Conservation (phyloP, 2,113 vertebrate species). For the Mola mola region DNA sequence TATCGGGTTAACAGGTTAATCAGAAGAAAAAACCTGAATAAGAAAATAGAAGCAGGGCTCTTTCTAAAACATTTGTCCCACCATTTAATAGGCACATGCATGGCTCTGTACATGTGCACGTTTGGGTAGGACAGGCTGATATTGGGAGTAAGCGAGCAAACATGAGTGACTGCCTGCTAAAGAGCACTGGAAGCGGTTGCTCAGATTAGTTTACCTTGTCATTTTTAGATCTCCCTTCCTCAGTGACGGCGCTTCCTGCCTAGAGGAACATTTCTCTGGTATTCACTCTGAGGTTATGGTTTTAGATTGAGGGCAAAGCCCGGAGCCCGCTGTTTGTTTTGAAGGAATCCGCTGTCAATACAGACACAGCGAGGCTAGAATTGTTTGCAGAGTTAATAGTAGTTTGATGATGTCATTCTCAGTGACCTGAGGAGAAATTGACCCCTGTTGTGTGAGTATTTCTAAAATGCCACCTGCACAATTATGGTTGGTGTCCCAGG, state of each 20-base stretch:
- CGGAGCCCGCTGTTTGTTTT: constrained; percentile 69
- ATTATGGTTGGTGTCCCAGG: constrained; percentile 70
- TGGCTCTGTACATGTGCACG: background rate
- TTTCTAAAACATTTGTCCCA: background rate
- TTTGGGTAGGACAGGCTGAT: background rate
- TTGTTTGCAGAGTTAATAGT: constrained; percentile 84
- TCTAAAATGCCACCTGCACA: constrained; percentile 84
- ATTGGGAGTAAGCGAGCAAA: constrained; percentile 6
- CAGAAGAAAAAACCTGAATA: constrained; percentile 9
- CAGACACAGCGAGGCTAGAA: constrained; percentile 50
- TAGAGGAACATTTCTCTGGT: constrained; percentile 66
- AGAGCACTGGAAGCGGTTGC: constrained; percentile 20
- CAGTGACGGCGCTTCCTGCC: constrained; percentile 30
- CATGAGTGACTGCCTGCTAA: background rate
- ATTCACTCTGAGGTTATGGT: constrained; percentile 79
- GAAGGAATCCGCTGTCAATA: constrained; percentile 74
- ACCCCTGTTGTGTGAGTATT: constrained; percentile 77
- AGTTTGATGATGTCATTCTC: constrained; percentile 86
- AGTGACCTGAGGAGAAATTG: constrained; percentile 84
- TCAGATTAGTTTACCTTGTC: constrained; percentile 61
- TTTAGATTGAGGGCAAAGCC: constrained; percentile 84
- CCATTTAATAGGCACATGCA: background rate
- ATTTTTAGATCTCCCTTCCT: constrained; percentile 52
- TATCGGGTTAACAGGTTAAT: constrained; percentile 34
- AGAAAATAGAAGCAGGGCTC: background rate